Evolutionary conservation across 2,888 invertebrate genomes (phyloP), one percentile per base, ranked within the genome.

Genomic region (Nomada ferruginata): DNA sequence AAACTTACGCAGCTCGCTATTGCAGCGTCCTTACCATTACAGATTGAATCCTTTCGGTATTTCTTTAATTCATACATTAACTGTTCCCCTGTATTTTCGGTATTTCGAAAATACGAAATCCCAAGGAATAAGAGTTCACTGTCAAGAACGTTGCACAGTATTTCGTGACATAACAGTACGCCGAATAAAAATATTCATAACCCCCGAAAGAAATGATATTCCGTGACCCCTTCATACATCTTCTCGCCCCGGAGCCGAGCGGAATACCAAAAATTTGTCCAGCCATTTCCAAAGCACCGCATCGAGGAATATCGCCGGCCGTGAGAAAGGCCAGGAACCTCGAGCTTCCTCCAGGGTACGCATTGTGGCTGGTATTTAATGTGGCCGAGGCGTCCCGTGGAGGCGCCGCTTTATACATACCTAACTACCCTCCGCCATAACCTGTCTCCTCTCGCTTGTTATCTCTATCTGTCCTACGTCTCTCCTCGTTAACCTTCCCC

Each of bases 361-460:
- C 76, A 83, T 74, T 81, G 74, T 74, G 57, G 60, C 53, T 44
- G 44, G 63, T 74, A 70, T 70, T 81, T 76, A 81, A 81, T 70
- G 66, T 76, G 70, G 66, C 76, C 72, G 63, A 81, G 74, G 73
- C 72, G 74, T 83, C 60, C 82, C 76, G 29, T 55, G 44, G 76
- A 80, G 76, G 81, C 85, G 70, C 59, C 70, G 81, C 85, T 69
- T 85, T 77, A 75, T 80, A 75, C 74, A 82, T 85, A 85, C 76
- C 50, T 74, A 76, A 84, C 77, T 80, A 82, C 69, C 73, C 63
- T 55, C 59, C 36, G 68, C 63, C 55, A 60, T 72, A 85, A 76
- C 77, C 75, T 64, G 79, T 75, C 77, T 61, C 76, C 66, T 61
- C 26, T 53, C 52, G 69, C 10, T 36, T 65, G 76, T 76, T 81